These are phyloP conservation scores for Marmota monax DNA, from an alignment of 2,113 vertebrate genomes.

Conservation along the genomic window DNA sequence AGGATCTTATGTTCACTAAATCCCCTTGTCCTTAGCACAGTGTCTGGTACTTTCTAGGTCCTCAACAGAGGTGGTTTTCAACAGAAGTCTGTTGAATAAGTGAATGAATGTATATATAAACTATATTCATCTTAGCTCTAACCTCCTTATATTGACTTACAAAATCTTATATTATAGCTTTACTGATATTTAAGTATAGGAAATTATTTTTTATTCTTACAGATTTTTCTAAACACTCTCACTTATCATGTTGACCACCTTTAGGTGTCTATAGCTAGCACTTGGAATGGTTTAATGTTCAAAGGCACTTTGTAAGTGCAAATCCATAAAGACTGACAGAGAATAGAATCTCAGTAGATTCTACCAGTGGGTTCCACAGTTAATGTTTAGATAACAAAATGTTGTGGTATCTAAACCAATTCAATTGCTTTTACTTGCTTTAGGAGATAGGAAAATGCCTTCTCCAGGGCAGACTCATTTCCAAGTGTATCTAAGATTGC, in stretches of 20 bases:
- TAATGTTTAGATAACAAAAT: background rate
- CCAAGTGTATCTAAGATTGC: background rate
- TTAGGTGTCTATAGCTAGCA: background rate
- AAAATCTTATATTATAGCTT: background rate
- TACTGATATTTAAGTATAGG: background rate
- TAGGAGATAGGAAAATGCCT: background rate
- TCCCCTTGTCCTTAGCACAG: background rate
- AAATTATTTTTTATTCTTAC: background rate
- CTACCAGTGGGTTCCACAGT: background rate
- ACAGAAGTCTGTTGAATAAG: background rate
- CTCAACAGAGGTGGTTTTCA: background rate
- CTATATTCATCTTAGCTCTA: background rate
- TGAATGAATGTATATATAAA: background rate
- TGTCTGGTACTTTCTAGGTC: background rate
- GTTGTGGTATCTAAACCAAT: background rate
- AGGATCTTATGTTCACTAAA: background rate
- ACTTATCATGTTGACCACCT: background rate
- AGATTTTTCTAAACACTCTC: constrained; percentile 42
- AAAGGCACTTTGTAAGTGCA: constrained; percentile 27
- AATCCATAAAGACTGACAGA: background rate
- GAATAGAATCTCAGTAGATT: constrained; percentile 4
- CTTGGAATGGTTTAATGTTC: background rate
- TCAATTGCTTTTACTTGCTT: background rate
- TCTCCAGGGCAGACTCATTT: background rate
- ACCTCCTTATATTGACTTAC: background rate